Base-by-base conservation (phyloP, 2,113 vertebrate species). In the Verasper variegatus region DNA sequence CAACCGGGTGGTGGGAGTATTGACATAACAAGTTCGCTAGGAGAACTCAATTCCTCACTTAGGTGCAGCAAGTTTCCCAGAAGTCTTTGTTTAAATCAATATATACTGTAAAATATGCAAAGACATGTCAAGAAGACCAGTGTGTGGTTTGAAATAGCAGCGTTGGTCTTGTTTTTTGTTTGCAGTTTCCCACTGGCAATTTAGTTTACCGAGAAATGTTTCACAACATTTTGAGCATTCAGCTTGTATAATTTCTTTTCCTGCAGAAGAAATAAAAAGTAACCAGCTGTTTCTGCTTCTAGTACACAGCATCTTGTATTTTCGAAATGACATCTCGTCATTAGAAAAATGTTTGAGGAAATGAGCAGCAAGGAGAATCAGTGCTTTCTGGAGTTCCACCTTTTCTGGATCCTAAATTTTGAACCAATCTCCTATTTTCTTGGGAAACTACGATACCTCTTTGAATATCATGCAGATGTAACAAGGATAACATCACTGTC, bases 71-170 rank as follows among this genome's bases (percentile, higher is more conserved):
- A 23, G 69, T 82, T 74, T 71, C 67, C 26, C 51, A 74, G 26
- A 81, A 42, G 27, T 76, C 18, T 35, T 62, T 3, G 49, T 67
- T 40, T 79, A 71, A 81, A 78, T 87, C 67, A 71, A 71, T 63
- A 74, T 18, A 13, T 35, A 26, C 62, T 68, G 0, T 70, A 71
- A 86, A 78, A 83, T 88, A 61, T 82, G 51, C 71, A 68, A 74
- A 71, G 49, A 8, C 49, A 21, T 42, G 63, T 77, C 58, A 31
- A 65, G 57, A 73, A 42, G 14, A 62, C 23, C 21, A 59, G 49
- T 42, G 37, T 63, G 69, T 27, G 45, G 40, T 66, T 64, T 47
- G 27, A 74, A 72, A 66, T 26, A 15, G 42, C 54, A 17, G 20
- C 10, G 61, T 31, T 7, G 31, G 31, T 69, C 40, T 42, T 13